Evolutionary conservation across 2,888 invertebrate genomes (phyloP).

Genomic region (Lutraria lutraria): DNA sequence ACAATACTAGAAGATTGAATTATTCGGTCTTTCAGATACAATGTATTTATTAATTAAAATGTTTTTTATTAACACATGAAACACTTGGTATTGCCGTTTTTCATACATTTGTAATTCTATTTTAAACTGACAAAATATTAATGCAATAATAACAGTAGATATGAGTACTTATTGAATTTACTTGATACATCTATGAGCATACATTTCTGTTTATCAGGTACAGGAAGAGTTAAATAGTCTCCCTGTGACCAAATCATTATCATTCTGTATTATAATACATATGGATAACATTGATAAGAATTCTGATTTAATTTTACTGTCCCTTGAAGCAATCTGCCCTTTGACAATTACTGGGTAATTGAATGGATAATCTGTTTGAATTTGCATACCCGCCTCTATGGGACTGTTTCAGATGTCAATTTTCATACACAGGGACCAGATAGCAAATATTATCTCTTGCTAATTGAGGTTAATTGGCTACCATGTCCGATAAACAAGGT

Average conservation of each 20-base stretch:
- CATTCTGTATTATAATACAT: slow-evolving; percentile 6
- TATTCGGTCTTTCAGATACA: too few relatives aligned
- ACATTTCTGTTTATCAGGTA: not conserved
- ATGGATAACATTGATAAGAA: not conserved
- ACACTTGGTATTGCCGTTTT: too few relatives aligned
- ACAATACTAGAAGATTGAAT: too few relatives aligned
- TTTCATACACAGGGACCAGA: not conserved
- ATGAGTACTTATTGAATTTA: too few relatives aligned
- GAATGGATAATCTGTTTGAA: slow-evolving; percentile 2
- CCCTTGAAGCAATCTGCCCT: not conserved
- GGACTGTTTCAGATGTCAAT: not conserved
- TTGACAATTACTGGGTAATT: slow-evolving; percentile 14
- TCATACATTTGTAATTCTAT: too few relatives aligned
- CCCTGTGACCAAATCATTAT: not conserved
- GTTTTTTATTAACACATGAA: too few relatives aligned
- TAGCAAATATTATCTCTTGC: not conserved
- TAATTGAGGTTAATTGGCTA: slow-evolving; percentile 12
- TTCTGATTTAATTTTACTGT: not conserved
- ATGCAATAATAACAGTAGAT: too few relatives aligned
- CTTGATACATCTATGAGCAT: too few relatives aligned
- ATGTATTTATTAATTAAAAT: too few relatives aligned
- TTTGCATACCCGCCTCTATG: slow-evolving; percentile 1
- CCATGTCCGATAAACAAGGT: not conserved
- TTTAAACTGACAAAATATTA: too few relatives aligned
- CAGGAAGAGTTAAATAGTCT: not conserved